Evolutionary conservation across 2,797 vertebrate species (phyloP).

Genomic region (Rallus crepitans): DNA sequence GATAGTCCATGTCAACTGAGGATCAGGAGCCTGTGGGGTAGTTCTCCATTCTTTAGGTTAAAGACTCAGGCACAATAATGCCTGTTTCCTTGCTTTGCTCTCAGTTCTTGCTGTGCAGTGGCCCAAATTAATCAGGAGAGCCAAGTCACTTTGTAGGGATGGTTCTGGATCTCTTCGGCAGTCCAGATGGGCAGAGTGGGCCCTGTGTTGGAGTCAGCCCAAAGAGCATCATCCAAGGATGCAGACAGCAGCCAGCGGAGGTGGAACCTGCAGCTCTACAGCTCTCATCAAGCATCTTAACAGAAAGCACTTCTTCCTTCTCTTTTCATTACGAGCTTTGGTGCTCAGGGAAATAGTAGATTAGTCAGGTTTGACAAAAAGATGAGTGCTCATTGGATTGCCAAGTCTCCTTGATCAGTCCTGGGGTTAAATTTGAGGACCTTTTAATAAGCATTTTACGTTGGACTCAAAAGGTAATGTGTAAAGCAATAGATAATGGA

Average conservation of each 20-base stretch:
- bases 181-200: background rate
- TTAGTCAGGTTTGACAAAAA: conserved; percentile 73
- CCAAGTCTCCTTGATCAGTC: conserved; percentile 69
- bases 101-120: background rate
- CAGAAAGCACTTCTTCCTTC: background rate
- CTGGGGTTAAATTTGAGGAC: conserved; percentile 51
- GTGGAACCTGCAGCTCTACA: background rate
- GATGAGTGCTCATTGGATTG: conserved; percentile 48
- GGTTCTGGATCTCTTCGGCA: background rate
- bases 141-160: background rate
- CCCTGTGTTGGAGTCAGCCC: background rate
- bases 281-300: background rate
- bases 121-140: background rate
- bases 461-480: conserved; percentile 31
- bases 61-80: background rate
- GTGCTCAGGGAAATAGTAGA: conserved; percentile 55
- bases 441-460: conserved; percentile 58
- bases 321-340: conserved; percentile 53
- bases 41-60: background rate
- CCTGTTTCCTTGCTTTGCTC: background rate
- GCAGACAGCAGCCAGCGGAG: background rate
- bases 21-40: background rate
- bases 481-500: conserved; percentile 11
- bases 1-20: background rate
- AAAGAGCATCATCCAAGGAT: background rate